Evolutionary conservation across 2,797 vertebrate species (phyloP).

Genomic region (Sebastiscus tertius): DNA sequence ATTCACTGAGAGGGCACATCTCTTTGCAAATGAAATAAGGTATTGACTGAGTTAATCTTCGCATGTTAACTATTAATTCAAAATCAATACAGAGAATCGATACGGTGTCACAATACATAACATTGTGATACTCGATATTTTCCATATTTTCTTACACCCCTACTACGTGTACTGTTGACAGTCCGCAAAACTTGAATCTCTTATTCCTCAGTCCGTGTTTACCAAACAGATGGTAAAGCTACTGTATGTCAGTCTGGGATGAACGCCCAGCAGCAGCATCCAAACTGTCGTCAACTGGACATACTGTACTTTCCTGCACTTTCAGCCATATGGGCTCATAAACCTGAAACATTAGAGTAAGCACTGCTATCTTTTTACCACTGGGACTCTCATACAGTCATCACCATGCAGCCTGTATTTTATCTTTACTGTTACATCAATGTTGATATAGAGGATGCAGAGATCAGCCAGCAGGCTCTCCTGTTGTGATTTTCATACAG

Average conservation of each 20-base stretch:
- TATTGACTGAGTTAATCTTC: too few relatives aligned
- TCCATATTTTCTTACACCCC: too few relatives aligned
- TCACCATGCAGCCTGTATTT: slow-evolving; percentile 1
- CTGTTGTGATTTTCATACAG: slow-evolving; percentile 7
- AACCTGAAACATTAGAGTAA: slow-evolving; percentile 28
- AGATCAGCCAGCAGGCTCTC: neutral
- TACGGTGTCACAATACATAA: too few relatives aligned
- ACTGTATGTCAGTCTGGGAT: neutral
- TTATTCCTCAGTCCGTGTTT: slow-evolving; percentile 18
- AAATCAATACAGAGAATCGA: too few relatives aligned
- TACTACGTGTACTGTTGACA: slow-evolving; percentile 3
- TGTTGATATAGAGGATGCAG: slow-evolving; percentile 2
- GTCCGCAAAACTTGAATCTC: neutral
- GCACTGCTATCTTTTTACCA: neutral
- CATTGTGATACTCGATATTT: too few relatives aligned
- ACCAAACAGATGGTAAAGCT: slow-evolving; percentile 34
- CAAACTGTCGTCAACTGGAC: slow-evolving; percentile 31
- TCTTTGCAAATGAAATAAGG: too few relatives aligned
- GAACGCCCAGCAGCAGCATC: slow-evolving; percentile 4
- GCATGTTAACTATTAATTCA: too few relatives aligned
- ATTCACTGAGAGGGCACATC: too few relatives aligned
- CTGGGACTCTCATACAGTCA: neutral
- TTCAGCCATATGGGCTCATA: slow-evolving; percentile 13
- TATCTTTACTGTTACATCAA: neutral
- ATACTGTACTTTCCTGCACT: slow-evolving; percentile 31